Percentiles rank a stretch among this genome's conserved stretches.
Evolutionary conservation across 2,113 vertebrate genomes (phyloP).

Genomic region (Fukomys damarensis): DNA sequence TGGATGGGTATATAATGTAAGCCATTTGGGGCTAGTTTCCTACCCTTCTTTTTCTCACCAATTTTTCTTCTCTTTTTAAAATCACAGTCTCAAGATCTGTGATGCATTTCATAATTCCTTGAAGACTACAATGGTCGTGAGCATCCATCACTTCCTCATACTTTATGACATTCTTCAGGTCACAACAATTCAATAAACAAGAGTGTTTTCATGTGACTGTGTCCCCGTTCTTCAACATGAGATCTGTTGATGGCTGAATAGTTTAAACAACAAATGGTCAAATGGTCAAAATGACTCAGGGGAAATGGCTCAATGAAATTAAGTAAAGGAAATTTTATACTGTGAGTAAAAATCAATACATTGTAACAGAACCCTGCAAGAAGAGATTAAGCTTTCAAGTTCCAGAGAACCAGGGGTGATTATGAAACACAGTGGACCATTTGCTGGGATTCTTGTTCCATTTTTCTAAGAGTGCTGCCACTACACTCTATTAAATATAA

Average conservation of each 20-base stretch:
- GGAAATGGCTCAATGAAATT: slow-evolving; percentile 65
- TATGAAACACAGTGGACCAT: not conserved
- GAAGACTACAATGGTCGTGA: not conserved
- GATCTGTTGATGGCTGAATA: slow-evolving; percentile 46
- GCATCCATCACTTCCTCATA: not conserved
- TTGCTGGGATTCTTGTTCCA: not conserved
- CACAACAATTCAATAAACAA: slow-evolving; percentile 6
- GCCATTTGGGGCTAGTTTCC: not conserved
- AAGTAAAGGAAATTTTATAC: slow-evolving; percentile 69
- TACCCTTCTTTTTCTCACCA: accelerated
- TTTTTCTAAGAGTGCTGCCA: not conserved
- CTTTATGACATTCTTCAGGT: not conserved
- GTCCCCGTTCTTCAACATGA: slow-evolving; percentile 41
- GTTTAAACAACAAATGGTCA: slow-evolving; percentile 64
- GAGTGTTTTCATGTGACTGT: not conserved
- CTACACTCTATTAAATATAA: not conserved
- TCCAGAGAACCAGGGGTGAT: not conserved
- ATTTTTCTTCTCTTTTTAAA: not conserved
- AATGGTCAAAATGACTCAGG: slow-evolving; percentile 46
- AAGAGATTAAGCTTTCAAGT: not conserved
- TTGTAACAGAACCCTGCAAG: slow-evolving; percentile 3
- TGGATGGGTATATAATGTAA: not conserved
- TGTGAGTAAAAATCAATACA: slow-evolving; percentile 60
- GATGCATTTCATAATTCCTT: not conserved
- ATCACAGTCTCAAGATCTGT: not conserved